These are phyloP conservation scores for Heliconius melpomene DNA, from an alignment of 1,140 invertebrate species.

Conservation along the genomic window DNA sequence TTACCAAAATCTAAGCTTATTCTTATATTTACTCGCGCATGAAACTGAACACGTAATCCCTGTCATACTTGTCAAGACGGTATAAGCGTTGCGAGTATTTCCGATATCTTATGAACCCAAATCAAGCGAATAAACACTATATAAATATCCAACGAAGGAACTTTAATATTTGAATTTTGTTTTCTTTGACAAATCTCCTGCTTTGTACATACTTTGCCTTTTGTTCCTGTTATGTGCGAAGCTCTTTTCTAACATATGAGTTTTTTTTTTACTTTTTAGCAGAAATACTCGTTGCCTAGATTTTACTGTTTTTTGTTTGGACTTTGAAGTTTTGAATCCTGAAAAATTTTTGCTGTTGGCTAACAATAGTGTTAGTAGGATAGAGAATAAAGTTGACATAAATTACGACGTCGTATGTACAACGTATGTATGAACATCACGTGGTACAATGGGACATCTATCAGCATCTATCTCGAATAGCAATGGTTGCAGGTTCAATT, in stretches of 20 bases:
- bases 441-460: background rate
- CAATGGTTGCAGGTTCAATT: background rate
- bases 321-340: background rate
- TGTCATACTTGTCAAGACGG: conserved; percentile 29
- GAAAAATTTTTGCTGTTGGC: background rate
- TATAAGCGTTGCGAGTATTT: conserved; percentile 25
- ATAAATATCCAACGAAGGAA: conserved; percentile 1
- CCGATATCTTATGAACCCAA: conserved; percentile 29
- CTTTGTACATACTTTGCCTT: conserved; percentile 7
- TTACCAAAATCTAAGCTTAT: background rate
- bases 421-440: background rate
- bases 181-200: conserved; percentile 14
- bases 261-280: background rate
- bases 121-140: conserved; percentile 25
- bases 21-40: conserved; percentile 23
- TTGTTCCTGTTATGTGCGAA: conserved; percentile 8
- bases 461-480: background rate
- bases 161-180: conserved; percentile 13
- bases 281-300: conserved; percentile 5
- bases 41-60: conserved; percentile 37
- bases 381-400: background rate
- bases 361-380: background rate
- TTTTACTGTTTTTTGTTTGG: background rate
- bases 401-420: background rate
- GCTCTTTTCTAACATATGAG: conserved; percentile 11